A percentile compares a stretch with the other conserved stretches of the same genome.
Conservation (phyloP, 2,797 vertebrate genomes). For the Mormyrus hasselquistii region DNA sequence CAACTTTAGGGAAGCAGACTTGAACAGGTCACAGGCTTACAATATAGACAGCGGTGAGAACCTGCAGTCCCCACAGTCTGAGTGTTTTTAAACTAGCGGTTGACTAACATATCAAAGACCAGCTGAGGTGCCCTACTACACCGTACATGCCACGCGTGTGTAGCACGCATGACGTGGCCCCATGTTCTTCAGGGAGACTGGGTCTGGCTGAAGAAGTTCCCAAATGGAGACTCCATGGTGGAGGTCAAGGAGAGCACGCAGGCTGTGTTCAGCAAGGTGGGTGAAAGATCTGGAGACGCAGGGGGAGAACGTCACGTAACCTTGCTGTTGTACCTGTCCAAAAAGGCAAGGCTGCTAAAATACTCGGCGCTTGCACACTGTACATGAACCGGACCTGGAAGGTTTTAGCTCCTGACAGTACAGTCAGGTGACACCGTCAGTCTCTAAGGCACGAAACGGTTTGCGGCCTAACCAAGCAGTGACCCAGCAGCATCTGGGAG, state of each 20-base stretch:
- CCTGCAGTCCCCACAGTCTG: not conserved
- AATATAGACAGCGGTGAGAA: not conserved
- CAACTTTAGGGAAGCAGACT: not conserved
- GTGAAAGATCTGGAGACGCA: not conserved
- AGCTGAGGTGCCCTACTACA: not conserved
- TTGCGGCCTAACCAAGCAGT: not conserved
- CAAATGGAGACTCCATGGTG: slow-evolving; percentile 45
- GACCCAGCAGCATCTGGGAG: not conserved
- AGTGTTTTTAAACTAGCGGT: not conserved
- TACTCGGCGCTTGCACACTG: not conserved
- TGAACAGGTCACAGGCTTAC: not conserved
- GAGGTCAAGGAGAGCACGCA: slow-evolving; percentile 62
- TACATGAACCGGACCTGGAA: not conserved
- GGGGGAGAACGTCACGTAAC: not conserved
- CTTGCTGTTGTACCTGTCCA: not conserved
- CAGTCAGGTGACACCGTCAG: not conserved
- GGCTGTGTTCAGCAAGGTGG: slow-evolving; percentile 71
- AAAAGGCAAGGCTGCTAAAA: not conserved
- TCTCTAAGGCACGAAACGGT: not conserved
- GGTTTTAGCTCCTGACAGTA: not conserved
- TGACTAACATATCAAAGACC: not conserved
- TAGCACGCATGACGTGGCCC: not conserved
- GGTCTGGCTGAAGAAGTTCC: slow-evolving; percentile 90
- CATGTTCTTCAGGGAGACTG: slow-evolving; percentile 74
- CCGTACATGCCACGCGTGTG: not conserved